A percentile compares a stretch with the other conserved stretches of the same genome.
These are phyloP conservation scores for Tachycineta bicolor DNA, from an alignment of 2,113 vertebrate species.

Conservation along the genomic window DNA sequence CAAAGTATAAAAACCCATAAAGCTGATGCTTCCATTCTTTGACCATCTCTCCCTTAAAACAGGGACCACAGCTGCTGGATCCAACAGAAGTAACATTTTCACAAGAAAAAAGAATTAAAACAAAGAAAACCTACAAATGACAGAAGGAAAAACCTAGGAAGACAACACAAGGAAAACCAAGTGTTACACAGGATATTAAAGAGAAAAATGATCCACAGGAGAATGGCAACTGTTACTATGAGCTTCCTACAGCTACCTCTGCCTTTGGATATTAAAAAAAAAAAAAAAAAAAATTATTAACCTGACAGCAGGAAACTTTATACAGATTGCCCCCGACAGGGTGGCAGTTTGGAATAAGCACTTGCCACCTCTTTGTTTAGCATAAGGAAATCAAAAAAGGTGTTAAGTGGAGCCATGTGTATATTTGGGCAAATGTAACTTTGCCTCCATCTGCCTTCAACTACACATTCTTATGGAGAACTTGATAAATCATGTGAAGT, in stretches of 20 bases:
- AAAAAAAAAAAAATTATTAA: constrained; percentile 87
- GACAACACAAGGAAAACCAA: constrained; percentile 48
- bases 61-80: neutral
- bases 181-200: constrained; percentile 63
- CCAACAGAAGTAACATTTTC: neutral
- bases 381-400: constrained; percentile 73
- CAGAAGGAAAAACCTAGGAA: constrained; percentile 17
- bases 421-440: constrained; percentile 43
- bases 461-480: neutral
- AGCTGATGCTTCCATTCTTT: neutral
- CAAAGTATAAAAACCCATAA: neutral
- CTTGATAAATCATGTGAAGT: constrained; percentile 4
- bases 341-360: constrained; percentile 69
- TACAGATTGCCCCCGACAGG: constrained; percentile 77
- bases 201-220: constrained; percentile 78
- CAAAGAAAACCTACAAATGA: constrained; percentile 5
- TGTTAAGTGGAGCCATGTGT: constrained; percentile 62
- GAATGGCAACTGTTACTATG: constrained; percentile 79
- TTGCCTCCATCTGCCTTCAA: neutral
- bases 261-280: constrained; percentile 86
- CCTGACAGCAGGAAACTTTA: constrained; percentile 83
- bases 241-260: constrained; percentile 78
- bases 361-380: constrained; percentile 66
- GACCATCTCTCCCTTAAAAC: neutral
- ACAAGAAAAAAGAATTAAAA: constrained; percentile 22